Evolutionary conservation across 2,888 invertebrate species (phyloP), one percentile per base, ranked within the genome.

Genomic region (Metacarcinus magister): DNA sequence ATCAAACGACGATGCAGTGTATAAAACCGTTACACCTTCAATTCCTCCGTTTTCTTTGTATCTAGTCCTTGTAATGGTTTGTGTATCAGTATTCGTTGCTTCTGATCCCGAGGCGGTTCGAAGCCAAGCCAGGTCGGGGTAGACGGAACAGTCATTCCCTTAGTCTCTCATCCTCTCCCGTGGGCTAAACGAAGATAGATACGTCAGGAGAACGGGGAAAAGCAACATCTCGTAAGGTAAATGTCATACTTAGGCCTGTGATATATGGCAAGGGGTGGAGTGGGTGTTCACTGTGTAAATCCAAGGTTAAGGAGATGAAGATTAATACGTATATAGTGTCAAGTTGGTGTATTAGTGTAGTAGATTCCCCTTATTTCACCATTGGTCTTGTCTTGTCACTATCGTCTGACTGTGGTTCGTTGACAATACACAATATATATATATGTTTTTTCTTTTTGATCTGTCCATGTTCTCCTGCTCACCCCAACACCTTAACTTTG

Each of bases 161-260:
- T 75, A 0, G 10, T 28, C n/a, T 75, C 28, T 75, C 28, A 75
- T 75, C 75, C 75, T 75, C 75, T 75, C 75, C 75, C 28, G 5
- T 75, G 75, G 75, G 75, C n/a, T n/a, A 28, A 23, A 60, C 75
- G 75, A 75, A 75, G 75, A 75, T 75, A 7, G 75, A 75, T 75
- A 28, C 10, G n/a, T 75, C 28, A 75, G 75, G 75, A 75, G 10
- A 28, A 75, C n/a, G 28, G 28, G 75, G 75, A 28, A 75, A 75
- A 75, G n/a, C 8, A n/a, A n/a, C 2, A 8, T n/a, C n/a, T 75
- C 28, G 75, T 75, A 75, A 75, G 75, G 75, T 75, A 75, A 75
- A 75, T 75, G n/a, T 75, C 8, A 28, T 10, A n/a, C 4, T 28
- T 10, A 10, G 28, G n/a, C 75, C 28, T n/a, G 75, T 75, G 75